Percentiles rank a stretch among this genome's conserved stretches.
Conservation (phyloP, 35 echinoderm and acorn worm genomes). For the Nesometra sesokonis region DNA sequence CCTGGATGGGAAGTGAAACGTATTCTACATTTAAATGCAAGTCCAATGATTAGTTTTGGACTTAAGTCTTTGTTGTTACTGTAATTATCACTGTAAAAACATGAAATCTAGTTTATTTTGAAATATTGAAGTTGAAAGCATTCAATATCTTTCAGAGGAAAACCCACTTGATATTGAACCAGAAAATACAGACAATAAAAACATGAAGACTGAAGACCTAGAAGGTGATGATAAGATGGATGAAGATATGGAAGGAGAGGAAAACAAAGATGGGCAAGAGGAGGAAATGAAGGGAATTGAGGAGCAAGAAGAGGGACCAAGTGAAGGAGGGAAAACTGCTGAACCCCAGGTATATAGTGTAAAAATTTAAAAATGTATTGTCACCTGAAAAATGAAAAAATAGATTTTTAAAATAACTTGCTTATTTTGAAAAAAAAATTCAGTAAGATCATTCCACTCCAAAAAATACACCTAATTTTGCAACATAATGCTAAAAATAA, state of each 20-base stretch:
- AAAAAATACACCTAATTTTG: too few species aligned
- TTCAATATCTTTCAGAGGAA: constrained; percentile 11
- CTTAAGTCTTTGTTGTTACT: too few species aligned
- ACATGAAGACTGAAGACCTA: constrained; percentile 1
- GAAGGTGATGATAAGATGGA: constrained; percentile 23
- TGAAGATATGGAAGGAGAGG: constrained; percentile 15
- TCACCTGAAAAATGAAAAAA: too few species aligned
- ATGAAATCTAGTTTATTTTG: too few species aligned
- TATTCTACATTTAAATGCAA: too few species aligned
- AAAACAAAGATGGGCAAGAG: background rate
- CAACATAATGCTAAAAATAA: too few species aligned
- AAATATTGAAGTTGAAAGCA: too few species aligned
- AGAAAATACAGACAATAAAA: constrained; percentile 27
- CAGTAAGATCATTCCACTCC: too few species aligned
- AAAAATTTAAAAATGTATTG: background rate
- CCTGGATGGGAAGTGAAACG: too few species aligned
- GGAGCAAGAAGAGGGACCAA: constrained; percentile 30
- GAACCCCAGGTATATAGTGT: constrained; percentile 15
- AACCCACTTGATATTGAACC: constrained; percentile 88
- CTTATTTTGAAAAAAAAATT: too few species aligned
- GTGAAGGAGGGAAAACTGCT: constrained; percentile 14
- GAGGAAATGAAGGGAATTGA: constrained; percentile 28
- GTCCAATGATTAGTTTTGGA: background rate
- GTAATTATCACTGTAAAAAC: too few species aligned
- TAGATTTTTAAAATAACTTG: too few species aligned